These are phyloP conservation scores for Tetranychus urticae DNA, from an alignment of 1,140 invertebrate species.

Conservation along the genomic window DNA sequence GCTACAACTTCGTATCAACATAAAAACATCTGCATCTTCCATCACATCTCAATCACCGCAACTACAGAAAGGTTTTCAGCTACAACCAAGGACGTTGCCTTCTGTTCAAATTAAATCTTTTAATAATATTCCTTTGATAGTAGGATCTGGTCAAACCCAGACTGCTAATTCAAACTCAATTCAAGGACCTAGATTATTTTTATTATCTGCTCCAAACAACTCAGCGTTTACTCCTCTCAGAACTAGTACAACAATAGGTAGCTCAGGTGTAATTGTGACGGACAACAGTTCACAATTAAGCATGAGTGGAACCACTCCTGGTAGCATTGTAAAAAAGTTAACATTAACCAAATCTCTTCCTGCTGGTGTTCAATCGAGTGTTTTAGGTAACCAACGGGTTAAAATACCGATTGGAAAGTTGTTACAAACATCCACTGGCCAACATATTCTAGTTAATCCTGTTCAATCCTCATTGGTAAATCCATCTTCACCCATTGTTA, in stretches of 20 bases:
- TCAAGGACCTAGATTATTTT: too few relatives aligned
- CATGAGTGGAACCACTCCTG: background rate
- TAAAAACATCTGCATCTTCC: constrained; percentile 9
- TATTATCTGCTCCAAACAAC: too few relatives aligned
- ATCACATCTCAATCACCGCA: background rate
- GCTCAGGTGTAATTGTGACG: background rate
- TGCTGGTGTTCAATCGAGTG: background rate
- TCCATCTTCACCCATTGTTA: background rate
- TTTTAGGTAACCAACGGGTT: constrained; percentile 8
- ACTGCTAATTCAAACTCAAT: background rate
- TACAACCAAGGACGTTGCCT: background rate
- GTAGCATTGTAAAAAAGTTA: background rate
- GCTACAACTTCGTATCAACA: constrained; percentile 29
- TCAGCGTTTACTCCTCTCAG: too few relatives aligned
- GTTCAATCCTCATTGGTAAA: background rate
- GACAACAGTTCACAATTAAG: background rate
- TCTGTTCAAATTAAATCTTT: background rate
- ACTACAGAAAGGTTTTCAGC: background rate
- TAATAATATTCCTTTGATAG: constrained; percentile 1
- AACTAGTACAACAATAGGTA: background rate
- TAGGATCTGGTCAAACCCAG: constrained; percentile 4
- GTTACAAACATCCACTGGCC: constrained; percentile 40
- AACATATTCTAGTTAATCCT: constrained; percentile 25
- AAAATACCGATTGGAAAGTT: constrained; percentile 23
- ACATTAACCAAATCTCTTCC: background rate